A percentile compares a stretch with the other conserved stretches of the same genome.
These are phyloP conservation scores for Aphaenogaster rudis DNA, from an alignment of 1,140 invertebrate genomes.

Conservation along the genomic window DNA sequence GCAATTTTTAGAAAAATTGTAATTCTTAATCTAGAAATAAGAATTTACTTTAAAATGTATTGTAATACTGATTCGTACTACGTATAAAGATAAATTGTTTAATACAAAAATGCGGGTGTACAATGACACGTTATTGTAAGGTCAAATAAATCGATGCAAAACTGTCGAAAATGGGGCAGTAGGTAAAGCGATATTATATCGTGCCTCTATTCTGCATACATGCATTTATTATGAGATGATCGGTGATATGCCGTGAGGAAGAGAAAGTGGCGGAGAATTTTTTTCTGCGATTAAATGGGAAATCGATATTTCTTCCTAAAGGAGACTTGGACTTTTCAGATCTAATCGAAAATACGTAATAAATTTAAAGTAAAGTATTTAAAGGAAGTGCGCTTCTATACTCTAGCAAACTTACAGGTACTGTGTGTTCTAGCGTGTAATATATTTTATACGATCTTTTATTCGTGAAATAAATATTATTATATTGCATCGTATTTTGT, in stretches of 20 bases:
- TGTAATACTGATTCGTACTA: neutral
- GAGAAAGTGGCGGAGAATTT: constrained; percentile 14
- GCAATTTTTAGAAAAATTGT: neutral
- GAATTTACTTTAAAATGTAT: neutral
- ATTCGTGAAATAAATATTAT: neutral
- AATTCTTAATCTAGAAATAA: neutral
- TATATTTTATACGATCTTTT: neutral
- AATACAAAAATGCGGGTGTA: neutral
- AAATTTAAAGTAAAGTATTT: neutral
- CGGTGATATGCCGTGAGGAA: neutral
- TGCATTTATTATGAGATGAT: constrained; percentile 62
- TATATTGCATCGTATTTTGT: neutral
- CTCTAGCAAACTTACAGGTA: neutral
- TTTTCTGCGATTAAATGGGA: neutral
- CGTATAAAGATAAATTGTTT: neutral
- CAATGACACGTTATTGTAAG: neutral
- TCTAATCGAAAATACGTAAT: constrained; percentile 1
- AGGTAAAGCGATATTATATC: constrained; percentile 38
- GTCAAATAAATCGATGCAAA: constrained; percentile 67
- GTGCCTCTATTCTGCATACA: constrained; percentile 55
- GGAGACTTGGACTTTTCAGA: neutral
- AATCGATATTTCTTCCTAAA: constrained; percentile 23
- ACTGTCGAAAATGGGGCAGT: constrained; percentile 64
- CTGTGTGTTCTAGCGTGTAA: neutral
- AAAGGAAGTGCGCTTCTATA: neutral